A percentile compares a stretch with the other conserved stretches of the same genome.
Evolutionary conservation across 2,797 vertebrate genomes (phyloP).

Genomic region (Sebastes paucispinis): DNA sequence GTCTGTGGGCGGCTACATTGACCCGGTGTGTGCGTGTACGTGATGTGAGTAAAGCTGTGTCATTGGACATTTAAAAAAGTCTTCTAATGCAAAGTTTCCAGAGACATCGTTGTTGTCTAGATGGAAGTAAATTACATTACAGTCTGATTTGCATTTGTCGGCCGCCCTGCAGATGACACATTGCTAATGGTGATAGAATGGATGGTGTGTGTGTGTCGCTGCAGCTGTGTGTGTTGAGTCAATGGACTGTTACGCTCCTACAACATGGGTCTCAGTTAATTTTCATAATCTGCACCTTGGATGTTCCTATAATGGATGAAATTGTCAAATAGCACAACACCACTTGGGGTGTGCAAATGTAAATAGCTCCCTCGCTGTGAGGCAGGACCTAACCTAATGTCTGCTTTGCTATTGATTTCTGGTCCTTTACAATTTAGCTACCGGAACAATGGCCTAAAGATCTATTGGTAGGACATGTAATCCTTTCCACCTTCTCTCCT

Average conservation of each 20-base stretch:
- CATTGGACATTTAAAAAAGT: not conserved
- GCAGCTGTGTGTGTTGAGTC: constrained; percentile 45
- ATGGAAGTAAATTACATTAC: constrained; percentile 36
- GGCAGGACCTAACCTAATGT: constrained; percentile 55
- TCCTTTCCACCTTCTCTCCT: constrained; percentile 52
- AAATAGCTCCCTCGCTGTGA: constrained; percentile 64
- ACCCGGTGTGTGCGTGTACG: not conserved
- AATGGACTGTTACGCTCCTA: constrained; percentile 64
- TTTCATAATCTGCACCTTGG: constrained; percentile 56
- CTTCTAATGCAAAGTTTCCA: constrained; percentile 17
- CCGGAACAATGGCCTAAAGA: constrained; percentile 77
- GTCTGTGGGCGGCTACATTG: constrained; percentile 48
- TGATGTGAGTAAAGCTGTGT: not conserved
- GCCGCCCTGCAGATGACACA: constrained; percentile 63
- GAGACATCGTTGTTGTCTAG: constrained; percentile 1
- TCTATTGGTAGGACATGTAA: constrained; percentile 70
- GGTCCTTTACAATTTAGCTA: constrained; percentile 75
- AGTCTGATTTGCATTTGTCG: constrained; percentile 66
- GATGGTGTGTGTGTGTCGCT: constrained; percentile 39
- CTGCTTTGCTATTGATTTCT: constrained; percentile 77
- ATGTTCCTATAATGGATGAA: constrained; percentile 64
- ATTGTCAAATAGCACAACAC: constrained; percentile 50
- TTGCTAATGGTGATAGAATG: constrained; percentile 68
- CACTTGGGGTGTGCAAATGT: constrained; percentile 38
- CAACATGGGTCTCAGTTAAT: constrained; percentile 52